Base-by-base conservation (phyloP, 2,113 vertebrate species). In the Cinclus mexicanus region DNA sequence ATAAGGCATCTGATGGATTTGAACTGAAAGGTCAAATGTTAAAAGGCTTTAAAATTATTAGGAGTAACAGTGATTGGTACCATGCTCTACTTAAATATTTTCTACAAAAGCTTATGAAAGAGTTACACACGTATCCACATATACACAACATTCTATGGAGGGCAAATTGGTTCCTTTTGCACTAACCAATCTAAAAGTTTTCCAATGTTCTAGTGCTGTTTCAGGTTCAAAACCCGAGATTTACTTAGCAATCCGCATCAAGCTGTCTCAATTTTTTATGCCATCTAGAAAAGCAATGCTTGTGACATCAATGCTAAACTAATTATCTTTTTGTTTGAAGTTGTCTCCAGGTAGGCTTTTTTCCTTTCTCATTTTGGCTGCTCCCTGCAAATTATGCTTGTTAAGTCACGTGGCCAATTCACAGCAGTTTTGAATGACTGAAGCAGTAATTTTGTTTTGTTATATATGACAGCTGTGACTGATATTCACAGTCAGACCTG, bases 391-490 rank as follows among this genome's bases (percentile, higher is more conserved):
- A 91, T 94, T 77, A 59, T 41, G 7, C 76, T 83, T 87, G 42
- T 72, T 80, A 74, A 94, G 44, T 89, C 72, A 89, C 0, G 0
- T 92, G 93, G 26, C 80, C 22, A 71, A 67, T 77, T 77, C 68
- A n/a, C 71, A 92, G 79, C 64, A 68, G 64, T 59, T 87, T 87
- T 21, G 25, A 92, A 70, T 87, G 76, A 84, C 68, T 92, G 89
- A 89, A 92, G 74, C 46, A 81, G 19, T 93, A 94, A 90, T 96
- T 94, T 67, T 70, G 76, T 88, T 93, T 88, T 90, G 68, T 94
- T 93, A 47, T 86, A 52, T 46, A 75, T 71, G 79, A 93, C 71
- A 86, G 74, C 77, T 70, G 78, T 92, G 88, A 60, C 71, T 75
- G 76, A 37, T 92, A 83, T 31, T 91, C 79, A 59, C 67, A 91